A percentile compares a stretch with the other conserved stretches of the same genome.
These are phyloP conservation scores for Pseudorhiza aurosa DNA, from an alignment of 30 jellyfish, hydroid and myxozoan species.

Conservation along the genomic window DNA sequence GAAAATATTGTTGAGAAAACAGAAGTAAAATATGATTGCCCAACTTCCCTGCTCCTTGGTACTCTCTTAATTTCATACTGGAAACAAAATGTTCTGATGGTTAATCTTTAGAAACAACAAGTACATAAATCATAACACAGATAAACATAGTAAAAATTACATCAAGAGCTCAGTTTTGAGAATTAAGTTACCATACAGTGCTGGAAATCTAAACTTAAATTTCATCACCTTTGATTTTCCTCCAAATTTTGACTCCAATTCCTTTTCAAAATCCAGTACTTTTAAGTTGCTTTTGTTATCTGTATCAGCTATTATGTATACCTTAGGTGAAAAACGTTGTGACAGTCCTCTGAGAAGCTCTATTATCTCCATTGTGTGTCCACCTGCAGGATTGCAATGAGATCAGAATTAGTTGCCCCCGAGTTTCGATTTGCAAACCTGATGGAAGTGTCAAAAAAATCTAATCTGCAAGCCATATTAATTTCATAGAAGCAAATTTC, in stretches of 20 bases:
- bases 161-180: too few species aligned
- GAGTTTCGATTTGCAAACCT: too few species aligned
- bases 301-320: conserved; percentile 74
- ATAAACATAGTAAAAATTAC: too few species aligned
- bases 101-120: background rate
- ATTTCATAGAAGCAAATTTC: too few species aligned
- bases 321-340: conserved; percentile 54
- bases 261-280: conserved; percentile 60
- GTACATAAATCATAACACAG: too few species aligned
- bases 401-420: too few species aligned
- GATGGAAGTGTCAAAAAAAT: too few species aligned
- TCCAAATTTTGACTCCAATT: background rate
- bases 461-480: too few species aligned
- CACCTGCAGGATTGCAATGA: conserved; percentile 85
- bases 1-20: conserved; percentile 75
- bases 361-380: conserved; percentile 94
- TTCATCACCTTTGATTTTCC: conserved; percentile 16
- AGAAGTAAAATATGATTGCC: conserved; percentile 81
- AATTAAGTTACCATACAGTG: background rate
- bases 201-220: background rate
- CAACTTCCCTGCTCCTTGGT: conserved; percentile 93
- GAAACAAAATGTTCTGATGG: background rate
- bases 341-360: conserved; percentile 64
- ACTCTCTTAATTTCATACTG: conserved; percentile 58
- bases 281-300: conserved; percentile 72